Evolutionary conservation across 1,140 invertebrate genomes (phyloP).

Genomic region (Anagrus nilaparvatae): DNA sequence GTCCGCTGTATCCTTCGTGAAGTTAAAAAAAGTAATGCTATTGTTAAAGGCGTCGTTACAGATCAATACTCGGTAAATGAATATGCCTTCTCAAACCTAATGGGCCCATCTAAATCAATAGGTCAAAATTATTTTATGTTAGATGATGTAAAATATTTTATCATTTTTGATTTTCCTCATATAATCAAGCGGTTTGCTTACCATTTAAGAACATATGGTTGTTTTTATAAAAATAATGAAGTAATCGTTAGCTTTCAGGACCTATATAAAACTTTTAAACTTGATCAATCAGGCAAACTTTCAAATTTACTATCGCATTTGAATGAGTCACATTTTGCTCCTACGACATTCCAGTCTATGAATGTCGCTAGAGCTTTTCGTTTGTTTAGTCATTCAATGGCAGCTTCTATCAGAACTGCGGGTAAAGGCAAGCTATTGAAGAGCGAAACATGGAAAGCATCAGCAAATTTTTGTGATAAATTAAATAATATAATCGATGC

Average conservation of each 20-base stretch:
- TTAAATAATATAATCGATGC: no score
- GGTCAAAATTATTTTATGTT: neutral
- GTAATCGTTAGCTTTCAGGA: constrained; percentile 16
- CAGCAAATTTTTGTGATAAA: no score
- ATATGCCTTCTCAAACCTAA: neutral
- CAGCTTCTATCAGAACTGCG: constrained; percentile 12
- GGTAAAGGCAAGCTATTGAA: constrained; percentile 9
- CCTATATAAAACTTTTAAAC: constrained; percentile 14
- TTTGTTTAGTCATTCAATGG: constrained; percentile 8
- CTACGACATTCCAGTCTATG: constrained; percentile 17
- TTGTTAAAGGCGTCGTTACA: constrained; percentile 6
- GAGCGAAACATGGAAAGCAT: constrained; percentile 12
- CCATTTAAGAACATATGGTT: constrained; percentile 5
- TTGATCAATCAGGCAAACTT: constrained; percentile 2
- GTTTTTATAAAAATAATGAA: constrained; percentile 10
- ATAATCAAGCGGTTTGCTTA: constrained; percentile 14
- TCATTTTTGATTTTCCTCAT: constrained; percentile 16
- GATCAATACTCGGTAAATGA: constrained; percentile 14
- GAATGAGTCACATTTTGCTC: constrained; percentile 16
- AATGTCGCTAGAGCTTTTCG: constrained; percentile 18
- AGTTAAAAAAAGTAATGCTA: constrained; percentile 5
- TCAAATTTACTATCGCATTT: constrained; percentile 18
- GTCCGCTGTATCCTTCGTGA: neutral
- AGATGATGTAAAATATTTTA: constrained; percentile 4
- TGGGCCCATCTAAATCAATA: constrained; percentile 1